Evolutionary conservation across 2,888 invertebrate genomes (phyloP), one percentile per base, ranked within the genome.

Genomic region (Hecatera dysodea): DNA sequence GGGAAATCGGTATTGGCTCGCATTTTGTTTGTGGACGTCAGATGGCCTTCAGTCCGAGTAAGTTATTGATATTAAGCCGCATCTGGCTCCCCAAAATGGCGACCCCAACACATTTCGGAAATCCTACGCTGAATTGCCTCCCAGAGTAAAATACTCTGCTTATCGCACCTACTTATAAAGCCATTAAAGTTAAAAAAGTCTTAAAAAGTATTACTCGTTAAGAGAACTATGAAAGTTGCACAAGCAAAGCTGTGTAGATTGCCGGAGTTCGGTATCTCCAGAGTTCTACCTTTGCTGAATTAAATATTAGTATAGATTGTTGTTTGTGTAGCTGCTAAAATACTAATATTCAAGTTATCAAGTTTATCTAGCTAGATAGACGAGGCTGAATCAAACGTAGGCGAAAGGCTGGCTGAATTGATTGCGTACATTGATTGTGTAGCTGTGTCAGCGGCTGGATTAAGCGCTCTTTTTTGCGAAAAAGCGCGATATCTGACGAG

Each of bases 261-360:
- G 59, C 22, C 17, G 1, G 33, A 46, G 53, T 70, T 69, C 24
- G n/a, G 50, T 56, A n/a, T 46, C 67, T 67, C 19, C 53, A n/a
- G 44, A 55, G 55, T 55, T 27, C n/a, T 62, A 69, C 76, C 71
- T 67, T 81, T n/a, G 19, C 33, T 62, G 81, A 81, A 78, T 78
- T 76, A 81, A 78, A 81, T 75, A 77, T 80, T 59, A 76, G 73
- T 56, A 5, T 44, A 73, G 79, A 79, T 61, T 48, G 75, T 50
- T n/a, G 59, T 57, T 77, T 46, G 59, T 65, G 48, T 36, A 27
- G 19, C 79, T 33, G 9, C 79, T 75, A 56, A 79, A 73, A 72
- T 72, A 79, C 75, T 78, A 64, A 78, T 65, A 78, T 53, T 39
- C 55, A 19, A 27, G 59, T 27, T n/a, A n/a, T n/a, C n/a, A n/a